Percentiles rank a stretch among this genome's conserved stretches.
phyloP scores from a whole-genome alignment of 2,797 vertebrate genomes.

The Mallotus villosus region DNA sequence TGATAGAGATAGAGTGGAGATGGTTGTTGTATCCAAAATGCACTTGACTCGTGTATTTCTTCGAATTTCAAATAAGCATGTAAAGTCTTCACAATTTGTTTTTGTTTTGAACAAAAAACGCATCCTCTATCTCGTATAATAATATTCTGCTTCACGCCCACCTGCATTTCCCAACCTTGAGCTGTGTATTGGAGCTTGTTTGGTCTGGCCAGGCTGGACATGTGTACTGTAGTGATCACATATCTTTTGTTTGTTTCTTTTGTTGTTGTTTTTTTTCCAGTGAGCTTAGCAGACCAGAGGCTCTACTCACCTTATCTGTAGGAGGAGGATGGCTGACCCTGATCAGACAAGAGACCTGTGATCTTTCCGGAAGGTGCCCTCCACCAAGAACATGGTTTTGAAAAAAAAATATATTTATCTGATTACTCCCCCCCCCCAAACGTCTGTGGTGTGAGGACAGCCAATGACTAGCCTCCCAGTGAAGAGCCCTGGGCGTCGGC shows the following conservation, averaged over 20 bases:
- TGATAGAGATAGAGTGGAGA: conserved; percentile 51
- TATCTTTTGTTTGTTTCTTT: conserved; percentile 15
- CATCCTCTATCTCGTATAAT: no score
- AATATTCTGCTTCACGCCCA: conserved; percentile 23
- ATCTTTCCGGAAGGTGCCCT: conserved; percentile 62
- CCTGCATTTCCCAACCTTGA: conserved; percentile 53
- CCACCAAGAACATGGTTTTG: conserved; percentile 47
- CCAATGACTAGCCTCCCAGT: conserved; percentile 63
- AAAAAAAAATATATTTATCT: conserved; percentile 30
- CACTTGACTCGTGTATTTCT: conserved; percentile 30
- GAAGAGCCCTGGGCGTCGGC: conserved; percentile 64
- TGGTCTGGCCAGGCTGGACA: conserved; percentile 59
- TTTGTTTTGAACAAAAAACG: no score
- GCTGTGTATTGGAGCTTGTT: conserved; percentile 38
- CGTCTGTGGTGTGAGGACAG: conserved; percentile 50
- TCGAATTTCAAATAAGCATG: conserved; percentile 8
- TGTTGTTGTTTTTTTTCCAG: no score
- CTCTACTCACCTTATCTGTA: conserved; percentile 68
- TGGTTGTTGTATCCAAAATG: not conserved
- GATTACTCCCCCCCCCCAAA: conserved; percentile 56
- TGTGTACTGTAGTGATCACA: conserved; percentile 59
- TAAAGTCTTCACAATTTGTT: no score
- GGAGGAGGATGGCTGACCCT: conserved; percentile 67
- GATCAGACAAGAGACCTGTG: conserved; percentile 63
- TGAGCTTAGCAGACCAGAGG: conserved; percentile 45